Conservation (phyloP, 1,140 invertebrate species). For the Aplysia californica region DNA sequence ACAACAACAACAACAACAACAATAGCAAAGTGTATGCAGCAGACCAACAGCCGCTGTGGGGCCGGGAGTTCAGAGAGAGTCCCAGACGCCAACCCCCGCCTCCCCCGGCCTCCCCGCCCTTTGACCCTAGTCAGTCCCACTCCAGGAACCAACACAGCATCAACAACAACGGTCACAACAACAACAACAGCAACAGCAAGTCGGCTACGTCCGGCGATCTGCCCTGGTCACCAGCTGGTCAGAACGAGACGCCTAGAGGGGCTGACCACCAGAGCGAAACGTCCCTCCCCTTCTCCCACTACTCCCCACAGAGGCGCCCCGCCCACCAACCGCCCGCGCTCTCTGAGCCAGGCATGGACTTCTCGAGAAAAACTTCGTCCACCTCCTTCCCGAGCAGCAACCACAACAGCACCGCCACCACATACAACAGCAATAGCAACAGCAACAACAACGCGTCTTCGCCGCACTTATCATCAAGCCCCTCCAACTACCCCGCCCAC, state of each 20-base stretch:
- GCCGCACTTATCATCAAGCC: no score
- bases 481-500: no score
- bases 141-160: background rate
- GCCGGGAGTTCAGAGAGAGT: background rate
- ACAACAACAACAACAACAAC: no score
- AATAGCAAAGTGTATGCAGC: no score
- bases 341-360: background rate
- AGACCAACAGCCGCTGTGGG: no score
- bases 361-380: no score
- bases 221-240: no score
- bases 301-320: background rate
- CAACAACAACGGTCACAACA: background rate
- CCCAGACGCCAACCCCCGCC: background rate
- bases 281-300: background rate
- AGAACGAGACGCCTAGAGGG: no score
- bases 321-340: background rate
- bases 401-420: no score
- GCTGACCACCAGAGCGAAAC: no score
- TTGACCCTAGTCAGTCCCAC: background rate
- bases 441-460: conserved; percentile 5
- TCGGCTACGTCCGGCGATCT: background rate
- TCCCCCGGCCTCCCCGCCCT: background rate
- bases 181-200: background rate
- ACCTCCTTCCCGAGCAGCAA: no score
- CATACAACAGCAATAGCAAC: conserved; percentile 12